A percentile compares a stretch with the other conserved stretches of the same genome.
These are phyloP conservation scores for Bubalus kerabau DNA, from an alignment of 2,113 vertebrate species.

Conservation along the genomic window DNA sequence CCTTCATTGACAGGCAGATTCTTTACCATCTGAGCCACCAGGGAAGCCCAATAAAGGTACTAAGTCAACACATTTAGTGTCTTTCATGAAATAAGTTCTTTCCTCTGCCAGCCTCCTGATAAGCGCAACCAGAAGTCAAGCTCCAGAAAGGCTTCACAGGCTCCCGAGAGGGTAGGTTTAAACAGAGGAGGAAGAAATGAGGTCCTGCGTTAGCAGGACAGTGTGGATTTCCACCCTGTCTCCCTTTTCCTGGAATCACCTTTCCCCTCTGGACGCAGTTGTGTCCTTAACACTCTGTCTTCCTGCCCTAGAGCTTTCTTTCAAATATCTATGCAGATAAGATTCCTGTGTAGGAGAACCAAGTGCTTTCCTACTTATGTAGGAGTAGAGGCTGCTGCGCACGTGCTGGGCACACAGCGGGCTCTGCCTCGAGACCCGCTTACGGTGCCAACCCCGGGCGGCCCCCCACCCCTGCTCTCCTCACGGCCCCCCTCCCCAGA, in stretches of 20 bases:
- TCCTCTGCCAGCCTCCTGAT: not conserved
- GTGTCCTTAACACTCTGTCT: not conserved
- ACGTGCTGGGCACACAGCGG: fast-evolving
- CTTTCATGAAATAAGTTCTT: not conserved
- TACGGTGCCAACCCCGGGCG: fast-evolving
- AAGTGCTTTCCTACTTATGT: not conserved
- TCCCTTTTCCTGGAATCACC: too few relatives aligned
- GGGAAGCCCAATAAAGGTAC: not conserved
- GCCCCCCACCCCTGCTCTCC: not conserved
- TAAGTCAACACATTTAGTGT: not conserved
- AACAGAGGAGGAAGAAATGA: not conserved
- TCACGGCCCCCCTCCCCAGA: not conserved
- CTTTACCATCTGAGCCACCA: not conserved
- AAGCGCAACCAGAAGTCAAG: not conserved
- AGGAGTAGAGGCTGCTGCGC: too few relatives aligned
- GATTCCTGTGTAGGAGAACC: not conserved
- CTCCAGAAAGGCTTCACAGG: not conserved
- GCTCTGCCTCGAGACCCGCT: fast-evolving
- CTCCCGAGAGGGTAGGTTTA: not conserved
- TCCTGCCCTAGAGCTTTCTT: not conserved
- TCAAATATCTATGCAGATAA: not conserved
- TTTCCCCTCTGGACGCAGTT: not conserved
- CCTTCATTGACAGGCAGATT: not conserved
- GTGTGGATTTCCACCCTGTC: fast-evolving
- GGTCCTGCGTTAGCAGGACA: not conserved